Evolutionary conservation across 2,797 vertebrate genomes (phyloP), one percentile per base, ranked within the genome.

Genomic region (Acropternis orthonyx): DNA sequence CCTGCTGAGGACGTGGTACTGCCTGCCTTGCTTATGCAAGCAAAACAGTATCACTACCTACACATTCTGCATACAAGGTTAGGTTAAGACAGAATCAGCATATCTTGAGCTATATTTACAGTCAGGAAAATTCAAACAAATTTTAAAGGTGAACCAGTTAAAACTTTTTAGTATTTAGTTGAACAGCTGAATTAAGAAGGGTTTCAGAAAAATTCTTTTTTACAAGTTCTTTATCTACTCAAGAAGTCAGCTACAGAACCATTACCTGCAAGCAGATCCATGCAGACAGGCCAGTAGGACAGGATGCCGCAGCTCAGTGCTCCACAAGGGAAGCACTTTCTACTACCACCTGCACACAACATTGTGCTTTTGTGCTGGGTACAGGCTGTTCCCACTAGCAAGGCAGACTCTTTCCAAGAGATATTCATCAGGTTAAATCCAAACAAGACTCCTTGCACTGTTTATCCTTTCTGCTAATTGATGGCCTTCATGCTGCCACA

Each of bases 381-480:
- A 84, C 85, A 58, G 36, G 19, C 52, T 84, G 86, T 56, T 95
- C 80, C 67, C 71, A 87, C 59, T 24, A 36, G 71, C 74, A 87
- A 89, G 63, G 52, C 14, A 11, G 74, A 88, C 89, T 49, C 80
- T 67, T 88, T 94, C 80, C 85, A 93, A 82, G 61, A 95, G 85
- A 95, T 85, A 93, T 14, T 43, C 62, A 93, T 90, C 90, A 87
- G 59, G 66, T 78, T 59, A 82, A 80, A 56, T 86, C 83, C 68
- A 90, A 95, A 89, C 56, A 77, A 75, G 73, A 93, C 62, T 37
- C 51, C 48, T 74, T 41, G 77, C 23, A 22, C 83, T 95, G 90
- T 90, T 94, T 95, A 94, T 61, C 69, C 67, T 67, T 81, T 71
- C 44, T 92, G 66, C 26, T 93, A 95, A 96, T 79, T 88, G 90